Conservation (phyloP, 2,113 vertebrate species). For the Aptenodytes forsteri region DNA sequence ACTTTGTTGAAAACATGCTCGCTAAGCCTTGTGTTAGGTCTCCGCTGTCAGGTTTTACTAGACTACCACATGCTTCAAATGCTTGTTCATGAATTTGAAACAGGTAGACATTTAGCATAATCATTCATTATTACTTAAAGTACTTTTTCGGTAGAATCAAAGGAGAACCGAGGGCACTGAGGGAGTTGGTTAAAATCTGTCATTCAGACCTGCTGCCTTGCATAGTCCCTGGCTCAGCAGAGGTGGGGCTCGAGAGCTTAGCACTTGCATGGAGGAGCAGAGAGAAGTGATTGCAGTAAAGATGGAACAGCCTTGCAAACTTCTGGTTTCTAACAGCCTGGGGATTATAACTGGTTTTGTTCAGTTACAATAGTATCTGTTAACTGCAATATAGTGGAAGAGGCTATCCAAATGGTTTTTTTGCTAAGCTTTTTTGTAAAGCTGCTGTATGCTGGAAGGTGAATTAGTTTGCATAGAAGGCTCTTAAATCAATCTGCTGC, state of each 20-base stretch:
- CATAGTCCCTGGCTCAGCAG: neutral
- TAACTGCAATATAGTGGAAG: neutral
- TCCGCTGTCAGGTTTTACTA: neutral
- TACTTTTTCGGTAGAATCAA: neutral
- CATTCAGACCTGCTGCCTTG: neutral
- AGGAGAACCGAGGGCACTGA: neutral
- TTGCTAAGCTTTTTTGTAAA: neutral
- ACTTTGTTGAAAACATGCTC: neutral
- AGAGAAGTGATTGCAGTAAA: neutral
- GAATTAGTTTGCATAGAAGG: neutral
- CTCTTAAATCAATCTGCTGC: neutral
- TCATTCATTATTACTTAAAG: neutral
- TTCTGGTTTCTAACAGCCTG: neutral
- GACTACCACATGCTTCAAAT: neutral
- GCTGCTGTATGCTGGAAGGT: neutral
- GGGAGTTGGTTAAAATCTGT: neutral
- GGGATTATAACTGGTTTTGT: neutral
- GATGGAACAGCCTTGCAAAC: neutral
- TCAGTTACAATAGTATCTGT: neutral
- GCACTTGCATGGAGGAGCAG: neutral
- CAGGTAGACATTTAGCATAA: neutral
- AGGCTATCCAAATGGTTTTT: neutral
- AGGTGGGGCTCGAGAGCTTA: neutral
- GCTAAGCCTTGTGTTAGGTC: neutral
- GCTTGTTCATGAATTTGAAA: neutral